Evolutionary conservation across 2,113 vertebrate genomes (phyloP), one percentile per base, ranked within the genome.

Genomic region (Climacteris rufus): DNA sequence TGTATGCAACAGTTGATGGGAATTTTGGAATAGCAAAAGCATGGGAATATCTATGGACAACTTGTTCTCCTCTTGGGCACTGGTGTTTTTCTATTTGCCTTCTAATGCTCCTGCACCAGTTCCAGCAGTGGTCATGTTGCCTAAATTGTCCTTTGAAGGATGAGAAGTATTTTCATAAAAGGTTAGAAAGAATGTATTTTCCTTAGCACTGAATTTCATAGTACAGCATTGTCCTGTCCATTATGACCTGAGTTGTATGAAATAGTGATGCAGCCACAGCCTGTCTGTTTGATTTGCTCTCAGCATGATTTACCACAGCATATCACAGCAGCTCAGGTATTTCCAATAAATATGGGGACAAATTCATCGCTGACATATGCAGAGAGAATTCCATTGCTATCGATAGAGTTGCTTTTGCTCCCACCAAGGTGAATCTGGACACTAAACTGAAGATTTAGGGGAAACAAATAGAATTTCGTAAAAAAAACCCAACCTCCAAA

Each of bases 261-360:
- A 87, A 92, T 54, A 94, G 78, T 87, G 82, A 84, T 97, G 90
- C 94, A 95, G 96, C 71, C 86, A 78, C 69, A 95, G 93, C 79
- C 59, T 94, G 68, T 96, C 78, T 96, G 50, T 61, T 94, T 96
- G 97, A 96, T 97, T 95, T 86, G 79, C 89, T 96, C 92, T 96
- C 82, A 96, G 75, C 37, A 11, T 74, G 94, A 76, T 78, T 94
- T 96, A 95, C 93, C 94, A 95, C 94, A 87, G 86, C 85, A n/a
- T 87, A 95, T 86, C 90, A 90, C 89, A 74, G 93, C 68, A 90
- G 76, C 82, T 64, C 82, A 93, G 90, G 84, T 94, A 97, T 95
- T 96, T 94, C 85, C 86, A 96, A 96, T 95, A 96, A 94, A 91
- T 91, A 91, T n/a, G 83, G 91, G 85, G 90, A 70, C 79, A 90